Evolutionary conservation across 2,113 vertebrate genomes (phyloP).

Genomic region (Alces alces): DNA sequence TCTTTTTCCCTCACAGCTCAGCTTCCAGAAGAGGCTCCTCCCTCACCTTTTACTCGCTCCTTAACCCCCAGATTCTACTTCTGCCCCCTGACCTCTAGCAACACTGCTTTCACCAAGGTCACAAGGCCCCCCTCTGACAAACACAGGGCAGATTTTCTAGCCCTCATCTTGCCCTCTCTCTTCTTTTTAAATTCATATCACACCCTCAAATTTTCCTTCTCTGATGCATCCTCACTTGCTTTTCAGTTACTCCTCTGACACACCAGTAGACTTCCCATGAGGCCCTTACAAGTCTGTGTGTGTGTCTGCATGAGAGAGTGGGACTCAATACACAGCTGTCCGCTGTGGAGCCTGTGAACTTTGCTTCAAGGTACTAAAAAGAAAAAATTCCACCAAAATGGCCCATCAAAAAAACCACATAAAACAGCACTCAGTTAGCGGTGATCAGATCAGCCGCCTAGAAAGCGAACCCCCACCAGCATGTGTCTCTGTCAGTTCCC

Average conservation of each 20-base stretch:
- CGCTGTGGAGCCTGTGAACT: background rate
- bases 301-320: background rate
- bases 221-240: background rate
- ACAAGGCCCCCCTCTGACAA: background rate
- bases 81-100: background rate
- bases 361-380: background rate
- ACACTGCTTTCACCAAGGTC: background rate
- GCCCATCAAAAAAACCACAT: background rate
- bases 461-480: background rate
- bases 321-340: background rate
- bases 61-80: background rate
- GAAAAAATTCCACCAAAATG: background rate
- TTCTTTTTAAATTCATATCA: background rate
- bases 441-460: background rate
- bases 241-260: background rate
- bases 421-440: background rate
- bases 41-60: background rate
- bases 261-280: background rate
- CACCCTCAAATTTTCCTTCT: background rate
- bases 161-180: background rate
- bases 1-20: background rate
- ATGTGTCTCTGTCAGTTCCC: background rate
- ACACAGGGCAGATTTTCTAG: background rate
- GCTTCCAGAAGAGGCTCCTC: background rate
- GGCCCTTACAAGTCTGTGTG: background rate